Evolutionary conservation across 1,140 invertebrate genomes (phyloP).

Genomic region (Anadara kagoshimensis): DNA sequence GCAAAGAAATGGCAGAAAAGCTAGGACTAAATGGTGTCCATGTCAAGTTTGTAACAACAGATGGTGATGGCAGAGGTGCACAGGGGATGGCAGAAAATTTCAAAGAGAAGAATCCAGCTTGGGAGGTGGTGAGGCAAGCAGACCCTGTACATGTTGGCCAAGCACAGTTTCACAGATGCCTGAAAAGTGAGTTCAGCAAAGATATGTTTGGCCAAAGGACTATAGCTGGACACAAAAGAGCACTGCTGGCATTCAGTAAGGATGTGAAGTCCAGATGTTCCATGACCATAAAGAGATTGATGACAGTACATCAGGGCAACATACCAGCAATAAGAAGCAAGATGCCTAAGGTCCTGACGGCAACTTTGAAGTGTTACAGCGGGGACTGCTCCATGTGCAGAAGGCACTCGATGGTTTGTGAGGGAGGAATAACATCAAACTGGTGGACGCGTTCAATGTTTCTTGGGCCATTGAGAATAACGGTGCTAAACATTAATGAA

Average conservation of each 20-base stretch:
- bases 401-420: neutral
- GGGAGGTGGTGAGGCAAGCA: neutral
- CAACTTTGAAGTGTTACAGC: neutral
- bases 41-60: slow-evolving; percentile 2
- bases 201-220: neutral
- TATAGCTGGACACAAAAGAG: neutral
- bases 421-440: neutral
- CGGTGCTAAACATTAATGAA: too few species aligned
- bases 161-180: neutral
- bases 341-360: neutral
- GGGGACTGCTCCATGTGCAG: neutral
- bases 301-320: neutral
- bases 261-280: slow-evolving; percentile 9
- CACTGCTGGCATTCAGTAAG: neutral
- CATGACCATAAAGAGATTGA: neutral
- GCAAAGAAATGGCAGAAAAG: slow-evolving; percentile 1
- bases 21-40: neutral
- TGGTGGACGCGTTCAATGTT: neutral
- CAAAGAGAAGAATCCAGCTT: neutral
- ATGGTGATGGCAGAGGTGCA: slow-evolving; percentile 9
- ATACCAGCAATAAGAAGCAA: neutral
- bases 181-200: neutral
- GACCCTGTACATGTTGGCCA: slow-evolving; percentile 4
- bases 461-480: too few species aligned
- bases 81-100: neutral